Evolutionary conservation across 2,888 invertebrate genomes (phyloP), one percentile per base, ranked within the genome.

Genomic region (Torymus auratus): DNA sequence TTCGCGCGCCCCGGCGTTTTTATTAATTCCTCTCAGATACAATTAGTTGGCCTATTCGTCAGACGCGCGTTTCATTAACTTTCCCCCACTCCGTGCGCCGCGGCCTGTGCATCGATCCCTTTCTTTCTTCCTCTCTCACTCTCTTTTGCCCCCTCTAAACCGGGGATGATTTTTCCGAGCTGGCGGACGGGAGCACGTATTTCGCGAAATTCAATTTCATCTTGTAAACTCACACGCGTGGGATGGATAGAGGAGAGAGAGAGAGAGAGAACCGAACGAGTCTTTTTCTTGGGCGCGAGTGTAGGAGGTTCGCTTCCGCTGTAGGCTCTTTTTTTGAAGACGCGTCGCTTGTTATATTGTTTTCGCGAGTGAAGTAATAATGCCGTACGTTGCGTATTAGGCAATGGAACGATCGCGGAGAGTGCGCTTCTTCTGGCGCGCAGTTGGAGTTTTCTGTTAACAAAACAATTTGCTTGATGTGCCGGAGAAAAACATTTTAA

Each of bases 11-110:
- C 86, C 86, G 87, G 85, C 87, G 87, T 88, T 90, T 89, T 90
- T 90, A 90, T 90, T 90, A 90, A 90, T 91, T 90, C 87, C 88
- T 89, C 88, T 90, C 88, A 86, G 89, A 90, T 89, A 90, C 90
- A 90, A 91, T 90, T 90, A 91, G 90, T 89, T 89, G 89, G 87
- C 88, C 90, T 89, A 90, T 90, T 90, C 89, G 89, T 90, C 90
- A 89, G 89, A 88, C 87, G 87, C 88, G 88, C 88, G 88, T 91
- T 91, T 90, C 89, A 90, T 90, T 90, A 90, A 88, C 87, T 88
- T 88, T 86, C 85, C 86, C 86, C 78, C 82, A 84, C 83, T 82
- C 79, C n/a, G n/a, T 60, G 2, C 82, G 56, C 78, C 77, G 83
- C 83, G 84, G 85, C 85, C 80, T 7, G 41, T 7, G 41, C 7